Percentiles rank a stretch among this genome's conserved stretches.
phyloP scores from a whole-genome alignment of 1,140 invertebrate genomes.

The Procambarus virginalis region DNA sequence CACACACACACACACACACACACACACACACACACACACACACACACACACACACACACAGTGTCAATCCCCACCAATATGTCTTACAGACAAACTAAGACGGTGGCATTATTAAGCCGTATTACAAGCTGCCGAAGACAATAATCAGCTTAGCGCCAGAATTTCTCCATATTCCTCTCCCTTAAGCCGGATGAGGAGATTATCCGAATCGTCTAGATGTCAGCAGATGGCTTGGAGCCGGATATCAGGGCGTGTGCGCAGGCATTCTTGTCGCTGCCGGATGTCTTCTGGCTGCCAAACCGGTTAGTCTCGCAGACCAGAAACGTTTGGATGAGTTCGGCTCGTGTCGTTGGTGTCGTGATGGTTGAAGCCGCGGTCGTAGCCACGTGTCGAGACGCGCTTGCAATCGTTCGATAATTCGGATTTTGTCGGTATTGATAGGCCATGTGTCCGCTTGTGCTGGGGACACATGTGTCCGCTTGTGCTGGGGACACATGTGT shows the following conservation, averaged over 20 bases:
- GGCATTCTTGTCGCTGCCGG: no score
- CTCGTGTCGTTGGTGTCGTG: background rate
- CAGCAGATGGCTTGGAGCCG: background rate
- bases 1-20: no score
- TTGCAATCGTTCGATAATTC: background rate
- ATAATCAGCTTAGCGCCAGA: background rate
- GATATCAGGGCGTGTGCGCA: background rate
- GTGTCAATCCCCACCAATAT: no score
- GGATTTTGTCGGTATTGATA: slow-evolving; percentile 1
- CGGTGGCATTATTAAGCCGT: background rate
- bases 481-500: no score
- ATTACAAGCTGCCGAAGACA: background rate
- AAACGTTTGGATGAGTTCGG: background rate
- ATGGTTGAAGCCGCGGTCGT: background rate
- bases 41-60: no score
- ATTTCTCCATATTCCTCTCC: background rate
- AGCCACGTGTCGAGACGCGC: background rate
- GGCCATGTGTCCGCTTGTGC: background rate
- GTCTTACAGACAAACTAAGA: background rate
- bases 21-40: no score
- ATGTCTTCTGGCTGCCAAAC: background rate
- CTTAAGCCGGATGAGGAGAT: background rate
- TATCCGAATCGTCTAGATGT: background rate
- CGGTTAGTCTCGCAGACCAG: background rate
- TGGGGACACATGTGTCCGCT: background rate